These are phyloP conservation scores for Chrysocyon brachyurus DNA, from an alignment of 2,797 vertebrate species.

Conservation along the genomic window DNA sequence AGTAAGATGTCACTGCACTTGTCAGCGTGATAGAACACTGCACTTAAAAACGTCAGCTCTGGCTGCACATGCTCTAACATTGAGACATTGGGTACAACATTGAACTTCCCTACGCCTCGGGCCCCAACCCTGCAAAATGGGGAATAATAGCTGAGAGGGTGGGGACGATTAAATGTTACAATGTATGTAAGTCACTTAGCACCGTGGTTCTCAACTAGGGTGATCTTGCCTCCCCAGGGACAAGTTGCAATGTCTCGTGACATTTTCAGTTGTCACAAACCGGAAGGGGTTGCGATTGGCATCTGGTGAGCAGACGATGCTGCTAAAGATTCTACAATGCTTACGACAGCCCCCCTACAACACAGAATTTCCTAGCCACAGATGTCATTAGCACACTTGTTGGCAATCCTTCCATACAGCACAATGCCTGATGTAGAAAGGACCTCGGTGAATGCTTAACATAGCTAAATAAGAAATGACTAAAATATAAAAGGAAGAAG, in stretches of 20 bases:
- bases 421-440: neutral
- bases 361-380: neutral
- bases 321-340: neutral
- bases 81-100: fast-evolving
- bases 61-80: fast-evolving
- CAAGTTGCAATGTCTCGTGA: neutral
- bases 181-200: neutral
- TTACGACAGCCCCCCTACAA: neutral
- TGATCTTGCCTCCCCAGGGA: neutral
- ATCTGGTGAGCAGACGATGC: too few relatives aligned
- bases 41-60: neutral
- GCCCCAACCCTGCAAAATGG: neutral
- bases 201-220: neutral
- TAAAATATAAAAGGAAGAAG: neutral
- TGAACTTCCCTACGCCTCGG: neutral
- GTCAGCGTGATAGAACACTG: neutral
- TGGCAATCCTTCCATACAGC: neutral
- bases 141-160: too few relatives aligned
- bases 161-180: neutral
- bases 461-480: neutral
- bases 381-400: fast-evolving
- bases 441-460: neutral
- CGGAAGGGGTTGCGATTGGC: fast-evolving
- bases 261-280: neutral
- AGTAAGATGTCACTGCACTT: neutral